These are phyloP conservation scores for Rhadinocentrus ornatus DNA, from an alignment of 2,797 vertebrate genomes.

Conservation along the genomic window DNA sequence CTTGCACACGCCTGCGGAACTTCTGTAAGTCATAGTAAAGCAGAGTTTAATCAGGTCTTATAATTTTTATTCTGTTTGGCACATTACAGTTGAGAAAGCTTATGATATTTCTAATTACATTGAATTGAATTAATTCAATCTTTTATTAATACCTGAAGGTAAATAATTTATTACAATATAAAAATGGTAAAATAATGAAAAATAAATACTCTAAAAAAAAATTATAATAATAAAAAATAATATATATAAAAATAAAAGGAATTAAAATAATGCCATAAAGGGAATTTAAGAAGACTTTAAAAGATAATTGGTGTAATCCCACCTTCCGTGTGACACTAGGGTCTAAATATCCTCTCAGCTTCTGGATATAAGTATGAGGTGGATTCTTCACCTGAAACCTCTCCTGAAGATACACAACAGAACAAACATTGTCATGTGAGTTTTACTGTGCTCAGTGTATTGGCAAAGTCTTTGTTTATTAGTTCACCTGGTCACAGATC, in stretches of 20 bases:
- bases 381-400: constrained; percentile 99
- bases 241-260: too few relatives aligned
- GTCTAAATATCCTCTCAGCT: constrained; percentile 95
- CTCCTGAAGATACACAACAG: constrained; percentile 83
- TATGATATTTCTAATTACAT: neutral
- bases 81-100: neutral
- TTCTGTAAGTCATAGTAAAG: constrained; percentile 83
- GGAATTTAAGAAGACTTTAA: neutral
- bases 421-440: constrained; percentile 5
- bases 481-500: constrained; percentile 90
- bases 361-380: constrained; percentile 97
- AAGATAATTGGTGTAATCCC: constrained; percentile 49
- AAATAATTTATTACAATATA: neutral
- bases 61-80: neutral
- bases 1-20: constrained; percentile 94
- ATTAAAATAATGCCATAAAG: too few relatives aligned
- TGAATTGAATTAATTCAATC: neutral
- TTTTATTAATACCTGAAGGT: neutral
- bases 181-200: neutral
- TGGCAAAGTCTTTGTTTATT: constrained; percentile 9
- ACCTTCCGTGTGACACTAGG: constrained; percentile 98
- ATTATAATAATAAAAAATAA: neutral
- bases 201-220: neutral
- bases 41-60: constrained; percentile 24
- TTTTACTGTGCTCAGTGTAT: constrained; percentile 1